phyloP scores from a whole-genome alignment of 2,797 vertebrate species.

The Mus spretus region DNA sequence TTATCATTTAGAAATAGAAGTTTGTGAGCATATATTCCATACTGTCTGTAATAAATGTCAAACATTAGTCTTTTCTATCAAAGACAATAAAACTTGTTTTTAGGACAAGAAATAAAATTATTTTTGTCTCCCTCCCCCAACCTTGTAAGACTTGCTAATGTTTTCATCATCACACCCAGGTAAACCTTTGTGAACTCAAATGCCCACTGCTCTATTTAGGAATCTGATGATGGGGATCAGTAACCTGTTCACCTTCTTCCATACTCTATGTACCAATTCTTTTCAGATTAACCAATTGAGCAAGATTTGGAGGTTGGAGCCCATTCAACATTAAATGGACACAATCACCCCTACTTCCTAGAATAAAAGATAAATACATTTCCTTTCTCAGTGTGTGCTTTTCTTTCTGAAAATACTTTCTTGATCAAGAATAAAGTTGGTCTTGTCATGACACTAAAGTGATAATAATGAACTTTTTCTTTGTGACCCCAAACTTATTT shows the following conservation, averaged over 20 bases:
- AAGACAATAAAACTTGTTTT: background rate
- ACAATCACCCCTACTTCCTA: background rate
- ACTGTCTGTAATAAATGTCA: background rate
- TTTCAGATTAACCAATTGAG: background rate
- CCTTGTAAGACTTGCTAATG: background rate
- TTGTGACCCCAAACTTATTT: background rate
- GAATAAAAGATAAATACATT: background rate
- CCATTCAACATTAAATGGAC: background rate
- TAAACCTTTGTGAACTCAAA: background rate
- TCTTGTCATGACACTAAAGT: background rate
- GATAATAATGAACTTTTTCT: background rate
- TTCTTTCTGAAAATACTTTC: background rate
- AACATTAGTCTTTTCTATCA: background rate
- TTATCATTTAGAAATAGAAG: background rate
- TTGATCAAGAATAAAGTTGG: background rate
- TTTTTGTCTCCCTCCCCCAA: background rate
- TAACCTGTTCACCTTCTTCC: background rate
- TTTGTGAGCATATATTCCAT: background rate
- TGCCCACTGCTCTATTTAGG: background rate
- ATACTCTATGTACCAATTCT: background rate
- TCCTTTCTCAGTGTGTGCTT: background rate
- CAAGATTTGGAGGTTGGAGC: background rate
- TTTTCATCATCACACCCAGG: background rate
- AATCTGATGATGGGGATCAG: background rate
- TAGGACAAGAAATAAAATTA: background rate